Evolutionary conservation across 2,888 invertebrate genomes (phyloP), one percentile per base, ranked within the genome.

Genomic region (Proisotoma minuta): DNA sequence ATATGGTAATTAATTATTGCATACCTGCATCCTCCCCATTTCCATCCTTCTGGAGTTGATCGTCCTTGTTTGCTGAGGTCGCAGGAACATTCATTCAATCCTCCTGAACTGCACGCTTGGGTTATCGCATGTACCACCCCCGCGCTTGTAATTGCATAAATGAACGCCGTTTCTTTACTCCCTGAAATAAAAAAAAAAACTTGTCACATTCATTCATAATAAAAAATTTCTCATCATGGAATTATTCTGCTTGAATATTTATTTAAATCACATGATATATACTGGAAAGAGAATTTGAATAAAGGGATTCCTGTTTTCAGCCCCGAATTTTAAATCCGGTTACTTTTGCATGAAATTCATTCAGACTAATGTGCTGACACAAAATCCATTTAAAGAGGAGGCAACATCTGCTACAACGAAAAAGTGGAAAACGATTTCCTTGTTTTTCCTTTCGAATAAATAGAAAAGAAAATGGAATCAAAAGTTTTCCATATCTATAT

Each of bases 71-170:
- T 75, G 47, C 76, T 75, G 62, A 77, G 73, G 75, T 81, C 81
- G 75, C 83, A 84, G 65, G 80, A 79, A 74, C 83, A 84, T 71
- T 82, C 82, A 18, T 82, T 81, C 53, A 84, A 76, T 75, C 82
- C 82, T 22, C 83, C 83, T 2, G 80, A 78, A 68, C 80, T 81
- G 74, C 83, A 83, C 18, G 82, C 79, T 70, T 80, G 79, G 10
- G 83, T 82, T 29, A 83, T 79, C 4, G 82, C 79, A 73, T 82
- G 81, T 40, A 82, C 82, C 26, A 83, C 81, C 5, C 82, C 82
- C 5, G 83, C 82, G 65, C 81, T 80, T 59, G 82, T 79, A 62
- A 84, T 79, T 27, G 83, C 82, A 73, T 82, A 81, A 63, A 83
- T 78, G 74, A 82, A 83, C 1, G 83, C 82, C 22, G 82, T 81